Evolutionary conservation across 2,888 invertebrate genomes (phyloP), one percentile per base, ranked within the genome.

Genomic region (Tachina fera): DNA sequence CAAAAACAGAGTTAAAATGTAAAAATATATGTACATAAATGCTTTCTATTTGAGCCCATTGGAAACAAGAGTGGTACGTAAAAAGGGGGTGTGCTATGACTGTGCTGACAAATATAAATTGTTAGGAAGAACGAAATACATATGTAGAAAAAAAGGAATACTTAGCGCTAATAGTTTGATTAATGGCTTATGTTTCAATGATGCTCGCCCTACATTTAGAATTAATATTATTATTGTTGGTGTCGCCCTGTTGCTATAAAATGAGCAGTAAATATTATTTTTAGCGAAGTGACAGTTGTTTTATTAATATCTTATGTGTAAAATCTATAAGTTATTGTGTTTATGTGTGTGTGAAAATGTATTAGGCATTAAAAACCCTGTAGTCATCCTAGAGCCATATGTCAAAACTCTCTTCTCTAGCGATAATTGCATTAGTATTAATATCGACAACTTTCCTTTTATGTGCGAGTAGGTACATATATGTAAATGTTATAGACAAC

Each of bases 121-220:
- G 88, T 87, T 86, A 77, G 75, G 16, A 47, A 58, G 49, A 71
- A 58, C 11, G 56, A 19, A 67, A 45, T 16, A 43, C n/a, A n/a
- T n/a, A n/a, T n/a, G n/a, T n/a, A n/a, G 61, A 41, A 16, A 47
- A 53, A 11, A 47, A 60, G 49, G 41, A 67, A 65, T 16, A 58
- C 51, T 88, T 88, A 85, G 87, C 89, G 90, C 91, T 92, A 92
- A 92, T 92, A 92, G 92, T 92, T 92, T 92, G 92, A 92, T 92
- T 92, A 92, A 92, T 92, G 92, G 91, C 88, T 87, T 87, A 89
- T 87, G 87, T 87, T 85, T 68, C 76, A 67, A 67, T 85, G 78
- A 60, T 81, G 77, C 63, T 86, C 84, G 81, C 75, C 86, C 74
- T 76, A 79, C 76, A 71, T 79, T 45, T 19, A 47, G 49, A 51